Evolutionary conservation across 1,140 invertebrate genomes (phyloP).

Genomic region (Lysiphlebus fabarum): DNA sequence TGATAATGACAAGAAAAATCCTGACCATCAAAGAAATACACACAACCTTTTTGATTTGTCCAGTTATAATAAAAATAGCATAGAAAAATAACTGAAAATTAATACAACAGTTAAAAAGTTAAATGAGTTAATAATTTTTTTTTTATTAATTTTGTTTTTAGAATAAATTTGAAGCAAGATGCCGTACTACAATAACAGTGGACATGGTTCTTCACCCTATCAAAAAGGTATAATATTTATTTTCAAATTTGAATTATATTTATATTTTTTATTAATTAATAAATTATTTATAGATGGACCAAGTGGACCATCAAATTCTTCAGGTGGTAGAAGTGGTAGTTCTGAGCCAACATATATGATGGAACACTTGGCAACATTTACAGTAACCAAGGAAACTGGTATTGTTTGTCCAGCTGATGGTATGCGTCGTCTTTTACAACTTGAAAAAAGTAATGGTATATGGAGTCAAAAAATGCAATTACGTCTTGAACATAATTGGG

Average conservation of each 20-base stretch:
- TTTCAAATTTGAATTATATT: background rate
- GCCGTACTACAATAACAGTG: slow-evolving; percentile 46
- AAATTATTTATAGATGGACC: slow-evolving; percentile 36
- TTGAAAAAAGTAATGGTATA: slow-evolving; percentile 97
- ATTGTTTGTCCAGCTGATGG: slow-evolving; percentile 89
- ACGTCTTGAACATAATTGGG: slow-evolving; percentile 81
- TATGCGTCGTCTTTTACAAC: slow-evolving; percentile 88
- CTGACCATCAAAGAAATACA: too few relatives aligned
- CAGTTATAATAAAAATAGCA: too few relatives aligned
- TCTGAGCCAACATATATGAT: slow-evolving; percentile 80
- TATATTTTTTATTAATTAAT: background rate
- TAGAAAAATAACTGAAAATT: too few relatives aligned
- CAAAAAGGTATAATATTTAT: too few relatives aligned
- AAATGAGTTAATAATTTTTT: too few relatives aligned
- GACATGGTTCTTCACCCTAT: slow-evolving; percentile 41
- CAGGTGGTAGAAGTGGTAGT: slow-evolving; percentile 47
- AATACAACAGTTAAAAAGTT: too few relatives aligned
- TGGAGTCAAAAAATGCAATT: slow-evolving; percentile 99
- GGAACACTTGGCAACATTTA: slow-evolving; percentile 97
- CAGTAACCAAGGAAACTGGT: slow-evolving; percentile 83
- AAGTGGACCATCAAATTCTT: slow-evolving; percentile 40
- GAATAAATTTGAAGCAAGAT: slow-evolving; percentile 26
- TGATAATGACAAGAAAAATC: too few relatives aligned
- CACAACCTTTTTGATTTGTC: too few relatives aligned
- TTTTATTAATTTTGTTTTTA: too few relatives aligned